Percentiles rank a stretch among this genome's conserved stretches.
phyloP scores from a whole-genome alignment of 2,797 vertebrate genomes.

The Discoglossus pictus region DNA sequence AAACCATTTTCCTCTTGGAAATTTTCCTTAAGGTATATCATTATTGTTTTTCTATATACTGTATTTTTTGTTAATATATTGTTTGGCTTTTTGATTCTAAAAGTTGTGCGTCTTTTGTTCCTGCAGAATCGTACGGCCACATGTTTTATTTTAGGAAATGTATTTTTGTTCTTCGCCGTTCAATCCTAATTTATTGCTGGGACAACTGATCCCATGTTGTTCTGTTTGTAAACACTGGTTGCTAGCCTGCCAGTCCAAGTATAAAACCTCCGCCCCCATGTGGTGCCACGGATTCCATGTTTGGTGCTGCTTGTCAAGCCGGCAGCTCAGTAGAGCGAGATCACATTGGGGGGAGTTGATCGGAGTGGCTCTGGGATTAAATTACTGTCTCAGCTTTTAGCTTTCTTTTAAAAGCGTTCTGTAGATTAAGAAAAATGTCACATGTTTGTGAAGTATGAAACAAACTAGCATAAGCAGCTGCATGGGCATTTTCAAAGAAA shows the following conservation, averaged over 20 bases:
- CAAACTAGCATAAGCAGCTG: too few species aligned
- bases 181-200: constrained; percentile 60
- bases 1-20: too few species aligned
- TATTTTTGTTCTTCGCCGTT: constrained; percentile 46
- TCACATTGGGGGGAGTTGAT: constrained; percentile 57
- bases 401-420: neutral
- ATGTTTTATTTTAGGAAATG: constrained; percentile 54
- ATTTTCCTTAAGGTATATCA: too few species aligned
- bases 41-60: too few species aligned
- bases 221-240: constrained; percentile 84
- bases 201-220: constrained; percentile 59
- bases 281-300: constrained; percentile 76
- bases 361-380: constrained; percentile 50
- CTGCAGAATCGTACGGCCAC: neutral
- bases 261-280: constrained; percentile 55
- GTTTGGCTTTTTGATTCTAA: neutral
- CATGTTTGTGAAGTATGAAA: too few species aligned
- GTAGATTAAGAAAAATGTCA: too few species aligned
- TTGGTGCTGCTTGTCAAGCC: constrained; percentile 69
- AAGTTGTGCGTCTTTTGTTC: too few species aligned
- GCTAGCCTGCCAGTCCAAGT: constrained; percentile 68
- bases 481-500: too few species aligned
- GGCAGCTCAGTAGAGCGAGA: constrained; percentile 48
- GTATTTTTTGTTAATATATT: neutral
- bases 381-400: constrained; percentile 57